Evolutionary conservation across 2,797 vertebrate species (phyloP), one percentile per base, ranked within the genome.

Genomic region (Sphenodon punctatus): DNA sequence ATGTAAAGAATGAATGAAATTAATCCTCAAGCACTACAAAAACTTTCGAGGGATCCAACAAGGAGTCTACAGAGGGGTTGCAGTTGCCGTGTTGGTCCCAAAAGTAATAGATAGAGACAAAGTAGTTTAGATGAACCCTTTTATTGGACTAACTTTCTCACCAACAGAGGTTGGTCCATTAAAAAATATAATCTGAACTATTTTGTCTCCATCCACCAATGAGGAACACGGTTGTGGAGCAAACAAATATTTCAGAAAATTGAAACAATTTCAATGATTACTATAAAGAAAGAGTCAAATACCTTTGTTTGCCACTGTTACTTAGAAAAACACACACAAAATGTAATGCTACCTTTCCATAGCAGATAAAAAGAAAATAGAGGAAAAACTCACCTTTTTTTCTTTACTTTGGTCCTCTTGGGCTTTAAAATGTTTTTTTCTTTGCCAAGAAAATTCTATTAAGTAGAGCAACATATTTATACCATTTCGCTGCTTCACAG

Each of bases 31-130:
- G 34, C 20, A 2, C 53, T 69, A 85, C 75, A 83, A 73, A 92
- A 92, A 74, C 51, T 82, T 75, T 88, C 70, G 90, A 86, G 73
- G 70, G 87, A 90, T n/a, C n/a, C n/a, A n/a, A n/a, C n/a, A n/a
- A n/a, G n/a, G n/a, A n/a, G n/a, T n/a, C n/a, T n/a, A n/a, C n/a
- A n/a, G n/a, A n/a, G n/a, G n/a, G n/a, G n/a, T n/a, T n/a, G 76
- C 60, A n/a, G n/a, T n/a, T n/a, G n/a, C n/a, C n/a, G n/a, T n/a
- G n/a, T n/a, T n/a, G n/a, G n/a, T n/a, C n/a, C n/a, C n/a, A n/a
- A n/a, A n/a, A n/a, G n/a, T n/a, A n/a, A n/a, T n/a, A n/a, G n/a
- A n/a, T n/a, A n/a, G n/a, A n/a, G n/a, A n/a, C n/a, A n/a, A n/a
- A n/a, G n/a, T n/a, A n/a, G n/a, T n/a, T n/a, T n/a, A n/a, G n/a